Conservation (phyloP, 2,113 vertebrate species). For the Xenotilapia longispinis region DNA sequence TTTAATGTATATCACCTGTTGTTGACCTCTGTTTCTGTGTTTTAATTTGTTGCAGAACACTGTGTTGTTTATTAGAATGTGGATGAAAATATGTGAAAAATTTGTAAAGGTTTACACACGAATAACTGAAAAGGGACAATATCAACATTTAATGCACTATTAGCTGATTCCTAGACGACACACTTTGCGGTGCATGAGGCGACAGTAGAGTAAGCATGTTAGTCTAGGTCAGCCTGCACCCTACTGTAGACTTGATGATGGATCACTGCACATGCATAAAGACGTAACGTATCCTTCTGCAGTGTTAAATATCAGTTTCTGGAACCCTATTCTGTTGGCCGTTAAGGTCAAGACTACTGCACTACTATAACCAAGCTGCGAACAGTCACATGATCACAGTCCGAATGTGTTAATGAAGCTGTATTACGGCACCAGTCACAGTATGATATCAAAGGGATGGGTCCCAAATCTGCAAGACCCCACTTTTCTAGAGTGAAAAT, state of each 20-base stretch:
- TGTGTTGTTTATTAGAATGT: slow-evolving; percentile 59
- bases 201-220: slow-evolving; percentile 61
- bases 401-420: slow-evolving; percentile 12
- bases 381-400: slow-evolving; percentile 47
- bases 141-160: slow-evolving; percentile 61
- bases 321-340: slow-evolving; percentile 4
- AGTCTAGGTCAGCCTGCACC: slow-evolving; percentile 52
- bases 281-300: slow-evolving; percentile 4
- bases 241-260: slow-evolving; percentile 43
- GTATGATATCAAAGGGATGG: slow-evolving; percentile 17
- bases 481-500: slow-evolving; percentile 67
- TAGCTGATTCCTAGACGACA: slow-evolving; percentile 57
- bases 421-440: slow-evolving; percentile 11
- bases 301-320: slow-evolving; percentile 32
- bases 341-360: slow-evolving; percentile 19
- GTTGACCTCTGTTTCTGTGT: slow-evolving; percentile 33
- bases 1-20: slow-evolving; percentile 48
- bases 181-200: slow-evolving; percentile 59
- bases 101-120: slow-evolving; percentile 45
- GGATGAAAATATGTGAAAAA: slow-evolving; percentile 56
- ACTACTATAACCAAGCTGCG: slow-evolving; percentile 47
- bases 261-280: slow-evolving; percentile 24
- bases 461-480: background rate
- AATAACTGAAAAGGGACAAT: slow-evolving; percentile 43
- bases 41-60: slow-evolving; percentile 56